Evolutionary conservation across 1,140 invertebrate genomes (phyloP), one percentile per base, ranked within the genome.

Genomic region (Drosophila leontia): DNA sequence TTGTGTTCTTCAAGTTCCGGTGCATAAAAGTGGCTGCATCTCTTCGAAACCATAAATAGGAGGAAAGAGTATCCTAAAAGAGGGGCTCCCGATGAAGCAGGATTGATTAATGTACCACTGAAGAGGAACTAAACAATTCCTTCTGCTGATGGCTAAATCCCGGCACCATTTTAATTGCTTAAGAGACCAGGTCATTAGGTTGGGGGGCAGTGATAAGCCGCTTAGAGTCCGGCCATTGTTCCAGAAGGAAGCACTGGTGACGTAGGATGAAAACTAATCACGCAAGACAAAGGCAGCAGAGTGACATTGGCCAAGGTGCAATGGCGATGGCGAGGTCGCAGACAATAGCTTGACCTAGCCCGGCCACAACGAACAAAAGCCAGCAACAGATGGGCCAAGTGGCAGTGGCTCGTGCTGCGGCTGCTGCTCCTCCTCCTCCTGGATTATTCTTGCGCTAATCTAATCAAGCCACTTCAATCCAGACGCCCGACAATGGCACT

Each of bases 381-480:
- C 12, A 15, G n/a, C 59, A 50, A 64, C 37, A 64, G 47, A 35
- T 57, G 34, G 17, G 34, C 13, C 35, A 48, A 71, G 69, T 58
- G 69, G 35, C 51, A 35, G 41, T 42, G 57, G 74, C 75, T 55
- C 75, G 75, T 77, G 65, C 76, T 74, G 56, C 51, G 13, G 11
- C 26, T 79, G 60, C 17, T 53, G 15, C 50, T 76, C 45, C 60
- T 29, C 7, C 37, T 39, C 13, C 37, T 39, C 8, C 9, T 26
- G 35, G 37, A 39, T 56, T 62, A 81, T 70, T 62, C 50, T 47
- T 61, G 47, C 39, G 50, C 41, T 79, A 85, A 88, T 84, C 78
- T 76, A 90, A 88, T 90, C 78, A 90, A 84, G 51, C 48, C 75
- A 61, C 63, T 69, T 61, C 55, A 68, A 45, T 50, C 48, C 74